Evolutionary conservation across 1,140 invertebrate species (phyloP), one percentile per base, ranked within the genome.

Genomic region (Atta colombica): DNA sequence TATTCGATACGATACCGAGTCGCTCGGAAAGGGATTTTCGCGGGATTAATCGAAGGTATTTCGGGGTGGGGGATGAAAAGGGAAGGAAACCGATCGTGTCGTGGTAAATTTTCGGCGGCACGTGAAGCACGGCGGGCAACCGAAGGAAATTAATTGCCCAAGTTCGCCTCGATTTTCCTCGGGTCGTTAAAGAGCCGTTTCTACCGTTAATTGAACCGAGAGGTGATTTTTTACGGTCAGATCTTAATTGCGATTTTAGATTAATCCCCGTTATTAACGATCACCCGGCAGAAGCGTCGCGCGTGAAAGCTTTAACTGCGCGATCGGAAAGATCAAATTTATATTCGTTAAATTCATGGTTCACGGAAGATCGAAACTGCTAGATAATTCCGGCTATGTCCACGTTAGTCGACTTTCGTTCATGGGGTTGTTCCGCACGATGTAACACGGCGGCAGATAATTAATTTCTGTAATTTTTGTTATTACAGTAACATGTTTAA

Each of bases 91-190:
- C 60, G 60, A 87, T 65, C 85, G 66, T 72, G 72, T 63, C 53
- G 49, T 60, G 85, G 68, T 89, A 84, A 90, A 90, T 85, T 89
- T 89, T 90, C 89, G 74, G 68, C 74, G 51, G 72, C 85, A 21
- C 53, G 77, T 89, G 85, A 89, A 77, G 77, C 77, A 66, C 87
- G 80, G 68, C 82, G 69, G 28, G 31, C 18, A 72, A 82, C 65
- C 77, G 88, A 60, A 66, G 58, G 71, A 87, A 90, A 89, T 90
- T 90, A 90, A 90, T 87, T 88, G 81, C 55, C 35, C 75, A 86
- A 89, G 87, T 89, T 89, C 78, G 77, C 77, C 61, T 66, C 81
- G 86, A 85, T 85, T 68, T 85, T 77, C 81, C 60, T 71, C 82
- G 63, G 63, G 39, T 85, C 82, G 82, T 85, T 85, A 85, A 85